These are phyloP conservation scores for Thymelicus lineola DNA, from an alignment of 2,888 invertebrate species.

Conservation along the genomic window DNA sequence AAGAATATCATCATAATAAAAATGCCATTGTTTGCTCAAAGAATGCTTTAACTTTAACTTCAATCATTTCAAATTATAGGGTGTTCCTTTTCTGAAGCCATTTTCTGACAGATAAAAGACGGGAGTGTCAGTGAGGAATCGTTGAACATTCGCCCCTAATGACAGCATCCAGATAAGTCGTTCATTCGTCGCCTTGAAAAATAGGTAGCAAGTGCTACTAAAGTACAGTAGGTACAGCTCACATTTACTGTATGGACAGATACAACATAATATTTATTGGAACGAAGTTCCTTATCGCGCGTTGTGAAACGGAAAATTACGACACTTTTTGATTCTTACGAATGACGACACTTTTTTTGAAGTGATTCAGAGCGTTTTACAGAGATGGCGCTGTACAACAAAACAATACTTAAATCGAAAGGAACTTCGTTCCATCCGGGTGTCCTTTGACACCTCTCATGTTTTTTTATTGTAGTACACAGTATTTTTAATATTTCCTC, in stretches of 20 bases:
- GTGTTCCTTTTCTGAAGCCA: slow-evolving; percentile 5
- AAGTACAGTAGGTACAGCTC: not conserved
- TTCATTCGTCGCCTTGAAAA: not conserved
- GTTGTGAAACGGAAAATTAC: too few relatives aligned
- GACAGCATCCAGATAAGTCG: slow-evolving; percentile 12
- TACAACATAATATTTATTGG: not conserved
- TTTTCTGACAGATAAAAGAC: slow-evolving; percentile 10
- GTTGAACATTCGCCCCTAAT: slow-evolving; percentile 18
- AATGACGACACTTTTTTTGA: too few relatives aligned
- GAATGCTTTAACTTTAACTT: not conserved
- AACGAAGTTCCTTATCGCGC: too few relatives aligned
- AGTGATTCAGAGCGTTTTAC: too few relatives aligned
- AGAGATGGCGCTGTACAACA: too few relatives aligned
- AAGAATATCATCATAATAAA: not conserved
- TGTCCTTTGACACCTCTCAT: too few relatives aligned
- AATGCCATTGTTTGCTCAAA: not conserved
- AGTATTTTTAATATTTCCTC: too few relatives aligned
- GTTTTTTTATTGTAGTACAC: too few relatives aligned
- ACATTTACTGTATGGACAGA: not conserved
- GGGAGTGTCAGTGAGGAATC: slow-evolving; percentile 13
- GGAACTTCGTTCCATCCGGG: too few relatives aligned
- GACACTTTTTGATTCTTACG: too few relatives aligned
- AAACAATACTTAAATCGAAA: too few relatives aligned
- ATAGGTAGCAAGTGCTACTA: not conserved
- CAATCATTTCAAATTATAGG: slow-evolving; percentile 2